Percentiles rank a stretch among this genome's conserved stretches.
phyloP scores from a whole-genome alignment of 1,140 invertebrate species.

The Eubasilissa regina region DNA sequence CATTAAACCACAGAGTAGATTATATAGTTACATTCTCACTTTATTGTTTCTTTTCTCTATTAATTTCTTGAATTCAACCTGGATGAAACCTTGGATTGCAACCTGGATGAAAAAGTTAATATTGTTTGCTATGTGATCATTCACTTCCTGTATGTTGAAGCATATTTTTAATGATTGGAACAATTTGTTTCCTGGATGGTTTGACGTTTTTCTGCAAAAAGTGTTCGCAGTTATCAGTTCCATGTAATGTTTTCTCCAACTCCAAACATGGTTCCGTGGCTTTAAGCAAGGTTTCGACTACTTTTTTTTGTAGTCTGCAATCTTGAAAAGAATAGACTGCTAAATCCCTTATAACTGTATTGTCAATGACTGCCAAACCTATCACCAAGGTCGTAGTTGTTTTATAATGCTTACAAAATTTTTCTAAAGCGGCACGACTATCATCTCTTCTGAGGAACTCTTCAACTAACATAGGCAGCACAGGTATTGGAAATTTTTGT shows the following conservation, averaged over 20 bases:
- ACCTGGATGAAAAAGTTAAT: neutral
- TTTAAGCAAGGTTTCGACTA: slow-evolving; percentile 32
- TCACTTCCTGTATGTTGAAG: slow-evolving; percentile 8
- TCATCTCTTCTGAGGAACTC: slow-evolving; percentile 38
- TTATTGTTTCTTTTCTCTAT: too few species aligned
- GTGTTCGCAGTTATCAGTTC: slow-evolving; percentile 57
- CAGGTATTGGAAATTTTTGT: slow-evolving; percentile 73
- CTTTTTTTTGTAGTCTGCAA: slow-evolving; percentile 45
- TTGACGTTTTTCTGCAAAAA: slow-evolving; percentile 73
- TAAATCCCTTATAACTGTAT: slow-evolving; percentile 70
- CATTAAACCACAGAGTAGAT: too few species aligned
- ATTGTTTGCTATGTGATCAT: neutral
- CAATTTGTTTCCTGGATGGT: slow-evolving; percentile 76
- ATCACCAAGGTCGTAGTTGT: slow-evolving; percentile 69
- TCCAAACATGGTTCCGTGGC: slow-evolving; percentile 8
- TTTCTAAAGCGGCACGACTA: slow-evolving; percentile 60
- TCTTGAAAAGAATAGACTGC: slow-evolving; percentile 67
- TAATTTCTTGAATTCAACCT: too few species aligned
- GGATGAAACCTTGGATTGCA: neutral
- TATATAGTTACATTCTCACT: too few species aligned
- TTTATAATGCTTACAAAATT: slow-evolving; percentile 68
- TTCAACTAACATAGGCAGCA: slow-evolving; percentile 73
- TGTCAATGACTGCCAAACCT: slow-evolving; percentile 70
- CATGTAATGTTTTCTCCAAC: slow-evolving; percentile 46
- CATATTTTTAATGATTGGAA: slow-evolving; percentile 72